Base-by-base conservation (phyloP, 2,113 vertebrate species). In the Murina feae region DNA sequence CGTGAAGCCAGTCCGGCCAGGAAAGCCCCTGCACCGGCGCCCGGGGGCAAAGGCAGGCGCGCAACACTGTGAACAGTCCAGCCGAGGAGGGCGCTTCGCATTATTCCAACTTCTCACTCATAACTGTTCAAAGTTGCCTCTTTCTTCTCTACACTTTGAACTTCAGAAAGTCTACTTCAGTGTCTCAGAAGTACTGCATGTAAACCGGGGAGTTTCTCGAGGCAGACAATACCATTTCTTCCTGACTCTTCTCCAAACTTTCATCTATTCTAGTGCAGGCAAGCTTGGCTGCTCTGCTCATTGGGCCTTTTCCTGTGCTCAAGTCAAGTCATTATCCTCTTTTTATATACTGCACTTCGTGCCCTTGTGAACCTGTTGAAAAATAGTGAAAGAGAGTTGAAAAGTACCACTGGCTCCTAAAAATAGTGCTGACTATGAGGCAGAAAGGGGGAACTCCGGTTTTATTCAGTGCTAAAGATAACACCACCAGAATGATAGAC, bases 401-500 rank as follows among this genome's bases (percentile, higher is more conserved):
- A 98, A 99, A 99, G 98, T 99, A 98, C 98, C 98, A 98, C 98
- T 98, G 98, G 98, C 98, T 99, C 98, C 99, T 99, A 98, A 99
- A 99, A 99, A 98, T 98, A 98, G 98, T 98, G 98, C 97, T 98
- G 98, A 98, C 97, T 98, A 98, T 93, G 96, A 98, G 98, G 98
- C 98, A 98, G 98, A 99, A 98, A 99, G 98, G 98, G 98, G 98
- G 98, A 99, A 99, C 98, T 99, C 98, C 96, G 98, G 98, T 99
- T 99, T 99, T 98, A 99, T 99, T 99, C 99, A 99, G 98, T 97
- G 98, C 99, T 99, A 99, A 99, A 99, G 99, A 99, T 99, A 99
- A 99, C 99, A 99, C 99, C 98, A 99, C 98, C 98, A 99, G 99
- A 99, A 99, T 99, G 98, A 99, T 99, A 99, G 99, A 99, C 99